These are phyloP conservation scores for Petromus typicus DNA, from an alignment of 2,113 vertebrate genomes.

Conservation along the genomic window DNA sequence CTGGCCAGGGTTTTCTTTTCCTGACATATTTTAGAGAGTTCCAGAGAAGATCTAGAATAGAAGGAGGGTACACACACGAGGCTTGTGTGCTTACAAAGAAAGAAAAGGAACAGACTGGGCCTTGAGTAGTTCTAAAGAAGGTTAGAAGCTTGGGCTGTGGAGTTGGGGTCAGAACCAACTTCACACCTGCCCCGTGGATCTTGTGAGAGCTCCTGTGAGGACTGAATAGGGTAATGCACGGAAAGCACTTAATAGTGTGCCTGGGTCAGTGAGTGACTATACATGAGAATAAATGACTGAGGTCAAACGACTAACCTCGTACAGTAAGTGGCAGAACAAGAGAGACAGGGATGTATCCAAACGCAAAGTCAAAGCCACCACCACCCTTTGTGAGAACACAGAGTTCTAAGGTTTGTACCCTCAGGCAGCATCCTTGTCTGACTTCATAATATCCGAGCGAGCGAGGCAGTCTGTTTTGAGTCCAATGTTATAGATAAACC, in stretches of 20 bases:
- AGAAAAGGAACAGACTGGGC: not conserved
- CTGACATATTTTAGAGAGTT: not conserved
- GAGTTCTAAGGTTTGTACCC: not conserved
- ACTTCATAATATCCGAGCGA: not conserved
- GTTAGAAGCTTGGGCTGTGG: not conserved
- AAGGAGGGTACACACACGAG: not conserved
- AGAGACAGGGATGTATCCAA: not conserved
- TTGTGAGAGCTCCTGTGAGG: not conserved
- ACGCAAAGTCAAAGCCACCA: not conserved
- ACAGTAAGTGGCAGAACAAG: not conserved
- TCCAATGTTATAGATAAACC: not conserved
- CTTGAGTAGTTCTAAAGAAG: not conserved
- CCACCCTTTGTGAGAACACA: not conserved
- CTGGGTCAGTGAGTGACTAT: not conserved
- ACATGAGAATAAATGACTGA: not conserved
- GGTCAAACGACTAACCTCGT: not conserved
- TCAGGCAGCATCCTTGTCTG: not conserved
- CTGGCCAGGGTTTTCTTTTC: not conserved
- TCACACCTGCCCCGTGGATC: not conserved
- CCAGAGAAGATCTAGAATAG: not conserved
- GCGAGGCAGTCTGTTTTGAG: not conserved
- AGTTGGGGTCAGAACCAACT: not conserved
- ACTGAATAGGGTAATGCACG: not conserved
- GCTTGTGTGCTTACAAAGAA: not conserved
- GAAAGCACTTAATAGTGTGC: not conserved